Evolutionary conservation across 2,888 invertebrate species (phyloP), one percentile per base, ranked within the genome.

Genomic region (Stenodema calcarata): DNA sequence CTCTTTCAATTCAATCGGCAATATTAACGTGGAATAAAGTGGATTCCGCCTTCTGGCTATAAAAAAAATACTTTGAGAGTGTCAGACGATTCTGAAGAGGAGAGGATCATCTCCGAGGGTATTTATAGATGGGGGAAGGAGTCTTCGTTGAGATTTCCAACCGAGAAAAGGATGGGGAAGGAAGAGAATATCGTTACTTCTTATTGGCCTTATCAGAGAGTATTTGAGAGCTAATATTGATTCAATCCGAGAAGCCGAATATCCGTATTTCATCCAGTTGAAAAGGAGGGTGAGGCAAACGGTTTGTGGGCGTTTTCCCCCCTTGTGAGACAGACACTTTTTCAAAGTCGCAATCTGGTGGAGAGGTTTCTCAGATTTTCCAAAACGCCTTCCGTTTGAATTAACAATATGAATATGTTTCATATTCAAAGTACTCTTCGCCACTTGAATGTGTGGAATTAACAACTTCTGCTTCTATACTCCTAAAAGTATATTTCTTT

Each of bases 201-300:
- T 41, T 73, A 73, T 73, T 73, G 73, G 41, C 11, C 73, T 73
- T 73, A 73, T 73, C 73, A 73, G 73, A 73, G 73, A 41, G 73
- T 73, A 73, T 73, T 73, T 73, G 73, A 73, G 73, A 73, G 73
- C 73, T 73, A 73, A 73, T 73, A 73, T 73, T 73, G 73, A 73
- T 73, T 73, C 73, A 73, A 35, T 73, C 73, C 35, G 16, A 35
- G 35, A 73, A 73, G 73, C 73, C 73, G 73, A 73, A 73, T 73
- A 30, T 73, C 73, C 27, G 62, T 62, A 62, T 62, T 62, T 62
- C 62, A 62, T 62, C 62, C 62, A 62, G 23, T 62, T 23, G 62
- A 18, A 27, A 23, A 3, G 62, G 6, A 62, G 27, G 62, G 42
- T 30, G 75, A 30, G n/a, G 73, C 27, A 28, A 30, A 41, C 30